These are phyloP conservation scores for Strongylocentrotus purpuratus DNA, from an alignment of 35 echinoderm and acorn worm genomes.

Conservation along the genomic window DNA sequence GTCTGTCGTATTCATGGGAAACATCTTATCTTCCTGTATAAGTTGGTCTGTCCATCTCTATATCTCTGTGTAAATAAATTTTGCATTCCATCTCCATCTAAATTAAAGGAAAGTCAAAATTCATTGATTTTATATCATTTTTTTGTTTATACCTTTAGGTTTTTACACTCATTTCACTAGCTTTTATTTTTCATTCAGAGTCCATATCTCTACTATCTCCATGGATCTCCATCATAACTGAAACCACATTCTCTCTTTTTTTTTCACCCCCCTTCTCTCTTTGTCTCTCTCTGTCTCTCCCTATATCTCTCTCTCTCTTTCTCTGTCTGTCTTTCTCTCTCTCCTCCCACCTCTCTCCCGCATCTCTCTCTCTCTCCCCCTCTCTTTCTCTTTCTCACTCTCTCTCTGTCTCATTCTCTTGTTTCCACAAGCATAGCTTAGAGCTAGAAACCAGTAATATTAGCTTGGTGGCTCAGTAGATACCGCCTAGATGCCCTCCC, in stretches of 20 bases:
- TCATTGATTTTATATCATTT: no score
- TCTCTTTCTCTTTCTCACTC: neutral
- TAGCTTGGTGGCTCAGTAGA: neutral
- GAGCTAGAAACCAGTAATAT: neutral
- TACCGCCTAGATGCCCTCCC: neutral
- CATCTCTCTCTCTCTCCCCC: neutral
- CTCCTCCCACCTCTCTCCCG: no score
- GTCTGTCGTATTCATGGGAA: neutral
- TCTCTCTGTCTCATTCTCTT: neutral
- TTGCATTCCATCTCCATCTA: neutral
- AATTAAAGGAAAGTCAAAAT: neutral
- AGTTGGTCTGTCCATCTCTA: neutral
- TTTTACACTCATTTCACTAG: neutral
- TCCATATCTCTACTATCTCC: neutral
- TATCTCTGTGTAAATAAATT: neutral
- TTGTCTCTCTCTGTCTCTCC: neutral
- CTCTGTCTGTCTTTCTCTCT: no score
- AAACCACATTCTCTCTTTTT: neutral
- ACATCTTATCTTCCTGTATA: neutral
- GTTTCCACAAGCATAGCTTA: conserved; percentile 22
- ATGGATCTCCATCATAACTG: neutral
- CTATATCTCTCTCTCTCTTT: no score
- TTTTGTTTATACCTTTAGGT: no score
- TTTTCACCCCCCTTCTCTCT: neutral
- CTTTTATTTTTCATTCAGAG: neutral